Evolutionary conservation across 2,797 vertebrate genomes (phyloP).

Genomic region (Manis pentadactyla): DNA sequence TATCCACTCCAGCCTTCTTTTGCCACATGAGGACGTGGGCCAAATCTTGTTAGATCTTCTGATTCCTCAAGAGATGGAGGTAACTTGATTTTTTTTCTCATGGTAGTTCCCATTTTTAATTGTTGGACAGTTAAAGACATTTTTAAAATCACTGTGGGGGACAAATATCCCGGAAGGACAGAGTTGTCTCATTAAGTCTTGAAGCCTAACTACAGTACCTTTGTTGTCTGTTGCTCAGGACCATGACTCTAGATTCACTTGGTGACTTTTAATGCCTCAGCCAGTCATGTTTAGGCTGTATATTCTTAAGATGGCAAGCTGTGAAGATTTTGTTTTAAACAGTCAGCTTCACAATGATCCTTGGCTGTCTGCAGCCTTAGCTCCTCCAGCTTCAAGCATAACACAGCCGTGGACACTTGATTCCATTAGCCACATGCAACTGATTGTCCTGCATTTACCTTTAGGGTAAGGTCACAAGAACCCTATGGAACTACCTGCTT

Average conservation of each 20-base stretch:
- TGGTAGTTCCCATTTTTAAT: neutral
- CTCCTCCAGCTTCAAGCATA: neutral
- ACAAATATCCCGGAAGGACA: neutral
- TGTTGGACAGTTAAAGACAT: conserved; percentile 28
- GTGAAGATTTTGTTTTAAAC: conserved; percentile 26
- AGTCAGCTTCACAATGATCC: neutral
- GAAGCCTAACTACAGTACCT: neutral
- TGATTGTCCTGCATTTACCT: neutral
- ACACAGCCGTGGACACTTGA: neutral
- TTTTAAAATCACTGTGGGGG: neutral
- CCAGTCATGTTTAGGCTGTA: neutral
- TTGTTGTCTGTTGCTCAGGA: neutral
- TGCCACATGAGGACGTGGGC: neutral
- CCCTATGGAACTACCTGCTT: neutral
- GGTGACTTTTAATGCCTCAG: conserved; percentile 11
- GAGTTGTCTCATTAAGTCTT: neutral
- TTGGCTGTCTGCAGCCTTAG: neutral
- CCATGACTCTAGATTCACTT: conserved; percentile 5
- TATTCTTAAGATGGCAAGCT: conserved; percentile 26
- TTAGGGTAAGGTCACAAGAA: neutral
- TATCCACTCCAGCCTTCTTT: neutral
- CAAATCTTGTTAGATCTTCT: conserved; percentile 53
- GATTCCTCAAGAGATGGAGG: conserved; percentile 41
- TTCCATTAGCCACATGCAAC: neutral
- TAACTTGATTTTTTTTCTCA: neutral